phyloP scores from a whole-genome alignment of 2,797 vertebrate genomes.

The Crotalus adamanteus region DNA sequence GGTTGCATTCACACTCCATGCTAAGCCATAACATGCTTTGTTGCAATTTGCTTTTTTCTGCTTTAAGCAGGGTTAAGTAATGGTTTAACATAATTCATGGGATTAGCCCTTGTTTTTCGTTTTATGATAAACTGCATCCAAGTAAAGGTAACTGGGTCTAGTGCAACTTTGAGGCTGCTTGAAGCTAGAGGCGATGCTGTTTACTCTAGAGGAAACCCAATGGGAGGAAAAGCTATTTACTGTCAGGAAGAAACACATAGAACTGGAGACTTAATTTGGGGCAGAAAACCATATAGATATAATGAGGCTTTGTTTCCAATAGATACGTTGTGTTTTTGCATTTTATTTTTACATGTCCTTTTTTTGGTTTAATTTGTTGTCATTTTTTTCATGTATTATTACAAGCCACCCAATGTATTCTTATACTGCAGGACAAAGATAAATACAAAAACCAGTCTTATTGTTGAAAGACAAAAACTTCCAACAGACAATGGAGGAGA shows the following conservation, averaged over 20 bases:
- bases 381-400: background rate
- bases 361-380: background rate
- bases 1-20: background rate
- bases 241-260: background rate
- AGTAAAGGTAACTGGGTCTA: background rate
- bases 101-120: background rate
- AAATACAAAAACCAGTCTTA: background rate
- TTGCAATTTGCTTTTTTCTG: background rate
- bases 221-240: background rate
- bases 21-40: background rate
- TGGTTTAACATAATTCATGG: background rate
- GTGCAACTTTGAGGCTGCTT: background rate
- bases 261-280: background rate
- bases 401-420: background rate
- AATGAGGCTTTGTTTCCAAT: too few species aligned
- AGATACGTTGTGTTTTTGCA: background rate
- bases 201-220: background rate
- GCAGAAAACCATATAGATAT: background rate
- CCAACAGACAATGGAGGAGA: background rate
- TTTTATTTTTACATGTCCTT: background rate
- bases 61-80: background rate
- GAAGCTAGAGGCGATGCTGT: background rate
- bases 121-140: background rate
- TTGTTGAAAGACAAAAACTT: background rate
- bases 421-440: background rate